Percentiles rank a stretch among this genome's conserved stretches.
Conservation (phyloP, 2,888 invertebrate species). For the Neocrepidodera transversa region DNA sequence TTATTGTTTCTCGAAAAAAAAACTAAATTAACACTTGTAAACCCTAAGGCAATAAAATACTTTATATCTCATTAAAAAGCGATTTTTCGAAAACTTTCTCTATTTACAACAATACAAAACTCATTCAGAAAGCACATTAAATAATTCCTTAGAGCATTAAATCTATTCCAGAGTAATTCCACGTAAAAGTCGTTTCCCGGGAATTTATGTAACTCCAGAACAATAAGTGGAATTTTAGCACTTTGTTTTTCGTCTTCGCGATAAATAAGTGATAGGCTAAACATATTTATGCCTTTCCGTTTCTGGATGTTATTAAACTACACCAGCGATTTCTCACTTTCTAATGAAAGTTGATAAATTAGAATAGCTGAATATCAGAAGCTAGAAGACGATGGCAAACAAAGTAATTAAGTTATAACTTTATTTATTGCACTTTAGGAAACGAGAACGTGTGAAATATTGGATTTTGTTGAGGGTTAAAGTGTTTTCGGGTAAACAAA, state of each 20-base stretch:
- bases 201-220: slow-evolving; percentile 23
- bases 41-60: not conserved
- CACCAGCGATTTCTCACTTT: slow-evolving; percentile 17
- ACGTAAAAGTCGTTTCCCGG: slow-evolving; percentile 23
- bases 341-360: slow-evolving; percentile 18
- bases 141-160: slow-evolving; percentile 24
- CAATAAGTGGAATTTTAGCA: slow-evolving; percentile 28
- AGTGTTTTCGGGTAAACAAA: not conserved
- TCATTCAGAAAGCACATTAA: slow-evolving; percentile 18
- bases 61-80: not conserved
- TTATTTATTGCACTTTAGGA: slow-evolving; percentile 23
- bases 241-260: slow-evolving; percentile 20
- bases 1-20: no score
- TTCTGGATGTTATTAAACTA: slow-evolving; percentile 18
- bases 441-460: slow-evolving; percentile 21
- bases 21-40: no score
- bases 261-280: slow-evolving; percentile 18
- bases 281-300: slow-evolving; percentile 11
- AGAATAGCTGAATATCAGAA: slow-evolving; percentile 16
- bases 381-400: slow-evolving; percentile 22
- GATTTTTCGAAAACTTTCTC: slow-evolving; percentile 2
- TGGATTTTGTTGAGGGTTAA: slow-evolving; percentile 1
- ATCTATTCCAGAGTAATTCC: slow-evolving; percentile 26
- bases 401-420: slow-evolving; percentile 25
- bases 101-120: slow-evolving; percentile 20